Evolutionary conservation across 2,888 invertebrate species (phyloP).

Genomic region (Thumatha senex): DNA sequence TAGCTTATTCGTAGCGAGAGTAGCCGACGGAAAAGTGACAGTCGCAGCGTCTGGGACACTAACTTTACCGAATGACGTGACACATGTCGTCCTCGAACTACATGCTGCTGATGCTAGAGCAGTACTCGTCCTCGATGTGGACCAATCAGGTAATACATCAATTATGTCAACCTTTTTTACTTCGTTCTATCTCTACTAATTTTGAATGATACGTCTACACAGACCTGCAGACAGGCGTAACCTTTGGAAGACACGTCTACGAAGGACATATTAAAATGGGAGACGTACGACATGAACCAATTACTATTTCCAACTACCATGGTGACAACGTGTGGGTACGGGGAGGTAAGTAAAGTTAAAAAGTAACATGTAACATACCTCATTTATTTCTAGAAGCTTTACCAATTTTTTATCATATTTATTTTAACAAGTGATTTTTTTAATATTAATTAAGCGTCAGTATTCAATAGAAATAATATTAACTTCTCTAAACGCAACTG

Average conservation of each 20-base stretch:
- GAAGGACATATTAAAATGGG: background rate
- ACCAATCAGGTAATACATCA: slow-evolving; percentile 22
- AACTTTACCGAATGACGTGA: slow-evolving; percentile 39
- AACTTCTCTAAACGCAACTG: too few relatives aligned
- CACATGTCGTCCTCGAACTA: slow-evolving; percentile 52
- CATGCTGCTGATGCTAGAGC: slow-evolving; percentile 48
- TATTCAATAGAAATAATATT: too few relatives aligned
- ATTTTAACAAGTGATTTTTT: too few relatives aligned
- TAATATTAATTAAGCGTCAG: too few relatives aligned
- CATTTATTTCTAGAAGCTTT: too few relatives aligned
- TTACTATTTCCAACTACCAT: background rate
- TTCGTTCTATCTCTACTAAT: background rate
- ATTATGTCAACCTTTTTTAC: background rate
- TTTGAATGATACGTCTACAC: background rate
- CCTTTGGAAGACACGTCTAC: background rate
- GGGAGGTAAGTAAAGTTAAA: slow-evolving; percentile 1
- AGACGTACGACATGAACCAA: background rate
- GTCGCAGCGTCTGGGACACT: slow-evolving; percentile 7
- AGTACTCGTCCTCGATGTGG: slow-evolving; percentile 43
- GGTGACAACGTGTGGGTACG: background rate
- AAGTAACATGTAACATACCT: background rate
- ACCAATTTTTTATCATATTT: too few relatives aligned
- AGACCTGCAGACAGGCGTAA: background rate
- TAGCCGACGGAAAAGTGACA: background rate
- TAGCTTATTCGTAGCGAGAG: background rate